A percentile compares a stretch with the other conserved stretches of the same genome.
Conservation (phyloP, 1,140 invertebrate genomes). For the Papilio machaon region DNA sequence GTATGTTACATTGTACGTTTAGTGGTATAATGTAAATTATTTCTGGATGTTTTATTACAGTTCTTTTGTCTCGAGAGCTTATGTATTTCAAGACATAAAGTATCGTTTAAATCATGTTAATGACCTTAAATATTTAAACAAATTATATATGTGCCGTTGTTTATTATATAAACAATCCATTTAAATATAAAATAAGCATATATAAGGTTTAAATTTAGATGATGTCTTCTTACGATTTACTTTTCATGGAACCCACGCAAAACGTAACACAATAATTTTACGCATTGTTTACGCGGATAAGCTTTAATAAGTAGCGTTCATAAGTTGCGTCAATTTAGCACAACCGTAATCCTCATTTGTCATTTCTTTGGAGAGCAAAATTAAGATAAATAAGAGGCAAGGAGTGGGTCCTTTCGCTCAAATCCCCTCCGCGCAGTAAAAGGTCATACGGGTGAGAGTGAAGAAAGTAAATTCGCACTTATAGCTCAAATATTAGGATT, state of each 20-base stretch:
- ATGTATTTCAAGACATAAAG: neutral
- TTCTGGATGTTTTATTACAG: neutral
- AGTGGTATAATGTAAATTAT: neutral
- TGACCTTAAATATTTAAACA: neutral
- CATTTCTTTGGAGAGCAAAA: conserved; percentile 70
- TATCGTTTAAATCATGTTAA: neutral
- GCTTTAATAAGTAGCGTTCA: conserved; percentile 47
- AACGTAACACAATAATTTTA: conserved; percentile 25
- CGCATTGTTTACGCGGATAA: conserved; percentile 38
- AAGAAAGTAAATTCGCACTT: conserved; percentile 56
- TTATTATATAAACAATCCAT: neutral
- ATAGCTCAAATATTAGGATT: conserved; percentile 59
- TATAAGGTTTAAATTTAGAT: neutral
- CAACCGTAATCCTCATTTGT: conserved; percentile 67
- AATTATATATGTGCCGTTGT: neutral
- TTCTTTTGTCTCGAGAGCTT: neutral
- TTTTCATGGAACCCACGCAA: neutral
- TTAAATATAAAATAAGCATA: neutral
- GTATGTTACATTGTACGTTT: neutral
- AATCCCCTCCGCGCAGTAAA: conserved; percentile 49
- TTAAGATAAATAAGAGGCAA: conserved; percentile 77
- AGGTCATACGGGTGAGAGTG: conserved; percentile 49
- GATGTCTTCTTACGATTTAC: neutral
- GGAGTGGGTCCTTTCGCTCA: conserved; percentile 73
- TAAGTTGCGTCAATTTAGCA: conserved; percentile 57